phyloP scores from a whole-genome alignment of 2,888 invertebrate genomes.

The Herminia tarsipennalis region DNA sequence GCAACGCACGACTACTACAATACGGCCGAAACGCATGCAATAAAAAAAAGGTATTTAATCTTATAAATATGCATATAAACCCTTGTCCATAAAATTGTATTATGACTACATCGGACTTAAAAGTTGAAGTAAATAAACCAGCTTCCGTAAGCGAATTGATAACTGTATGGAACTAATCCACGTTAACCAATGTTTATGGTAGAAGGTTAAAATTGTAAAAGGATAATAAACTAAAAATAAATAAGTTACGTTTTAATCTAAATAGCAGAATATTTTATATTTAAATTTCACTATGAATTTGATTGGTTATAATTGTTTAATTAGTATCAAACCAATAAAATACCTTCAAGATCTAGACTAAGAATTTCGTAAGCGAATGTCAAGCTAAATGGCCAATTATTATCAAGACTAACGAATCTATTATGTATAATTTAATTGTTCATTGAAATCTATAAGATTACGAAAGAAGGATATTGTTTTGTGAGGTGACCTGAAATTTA shows the following conservation, averaged over 20 bases:
- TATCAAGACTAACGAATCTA: neutral
- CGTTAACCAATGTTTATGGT: no score
- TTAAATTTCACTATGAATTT: slow-evolving; percentile 11
- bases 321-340: neutral
- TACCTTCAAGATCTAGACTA: slow-evolving; percentile 5
- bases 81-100: no score
- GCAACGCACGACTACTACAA: no score
- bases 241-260: slow-evolving; percentile 35
- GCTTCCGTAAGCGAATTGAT: no score
- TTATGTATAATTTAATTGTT: slow-evolving; percentile 6
- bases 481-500: no score
- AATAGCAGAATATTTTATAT: slow-evolving; percentile 9
- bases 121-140: no score
- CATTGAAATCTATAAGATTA: neutral
- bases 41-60: no score
- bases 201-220: slow-evolving; percentile 17
- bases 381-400: slow-evolving; percentile 30
- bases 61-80: no score
- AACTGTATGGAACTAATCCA: no score
- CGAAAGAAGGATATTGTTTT: neutral
- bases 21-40: no score
- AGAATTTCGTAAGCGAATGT: slow-evolving; percentile 15
- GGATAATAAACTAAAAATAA: slow-evolving; percentile 38
- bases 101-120: no score
- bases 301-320: slow-evolving; percentile 8